phyloP scores from a whole-genome alignment of 2,113 vertebrate genomes.

The Silurus asotus region DNA sequence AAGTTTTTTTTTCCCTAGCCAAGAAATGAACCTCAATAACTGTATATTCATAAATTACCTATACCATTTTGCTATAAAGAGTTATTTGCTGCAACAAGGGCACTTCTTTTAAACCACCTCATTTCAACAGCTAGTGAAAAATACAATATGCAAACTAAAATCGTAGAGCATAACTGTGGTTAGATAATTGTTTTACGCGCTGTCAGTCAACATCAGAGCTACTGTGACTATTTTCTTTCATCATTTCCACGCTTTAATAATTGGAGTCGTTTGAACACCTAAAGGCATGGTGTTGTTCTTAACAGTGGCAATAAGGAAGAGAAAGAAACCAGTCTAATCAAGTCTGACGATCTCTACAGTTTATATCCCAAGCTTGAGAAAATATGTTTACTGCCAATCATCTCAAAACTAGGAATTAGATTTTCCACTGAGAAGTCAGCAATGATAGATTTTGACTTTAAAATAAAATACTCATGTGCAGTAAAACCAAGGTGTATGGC shows the following conservation, averaged over 20 bases:
- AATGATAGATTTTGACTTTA: background rate
- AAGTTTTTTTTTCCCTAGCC: background rate
- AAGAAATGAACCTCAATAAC: background rate
- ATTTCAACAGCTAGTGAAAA: background rate
- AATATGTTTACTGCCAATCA: background rate
- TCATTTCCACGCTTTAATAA: background rate
- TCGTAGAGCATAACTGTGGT: conserved; percentile 1
- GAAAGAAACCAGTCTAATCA: background rate
- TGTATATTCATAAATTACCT: background rate
- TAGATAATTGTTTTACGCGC: background rate
- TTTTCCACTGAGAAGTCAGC: background rate
- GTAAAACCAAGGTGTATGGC: background rate
- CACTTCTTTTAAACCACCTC: background rate
- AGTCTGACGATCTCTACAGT: background rate
- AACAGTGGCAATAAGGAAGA: background rate
- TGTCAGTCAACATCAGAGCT: conserved; percentile 19
- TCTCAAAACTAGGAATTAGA: background rate
- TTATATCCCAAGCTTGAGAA: background rate
- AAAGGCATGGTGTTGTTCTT: background rate
- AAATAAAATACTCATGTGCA: background rate
- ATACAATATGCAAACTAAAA: background rate
- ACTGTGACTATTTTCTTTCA: conserved; percentile 15
- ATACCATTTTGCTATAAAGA: background rate
- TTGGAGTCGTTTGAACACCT: conserved; percentile 4
- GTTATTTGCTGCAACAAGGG: background rate